Evolutionary conservation across 2,888 invertebrate species (phyloP), one percentile per base, ranked within the genome.

Genomic region (Tryphoninae sp.): DNA sequence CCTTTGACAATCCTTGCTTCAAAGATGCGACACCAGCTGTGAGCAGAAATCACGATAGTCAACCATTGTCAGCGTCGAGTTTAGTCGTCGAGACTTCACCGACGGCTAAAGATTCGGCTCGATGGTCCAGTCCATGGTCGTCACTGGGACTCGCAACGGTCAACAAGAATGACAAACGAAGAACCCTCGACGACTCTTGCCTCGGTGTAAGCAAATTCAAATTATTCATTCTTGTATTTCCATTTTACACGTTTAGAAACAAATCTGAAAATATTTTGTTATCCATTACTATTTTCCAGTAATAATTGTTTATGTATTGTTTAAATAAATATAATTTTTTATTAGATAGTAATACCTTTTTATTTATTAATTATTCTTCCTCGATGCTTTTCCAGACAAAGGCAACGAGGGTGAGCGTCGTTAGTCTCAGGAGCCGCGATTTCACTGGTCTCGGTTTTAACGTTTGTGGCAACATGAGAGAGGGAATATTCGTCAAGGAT

Each of bases 371-470:
- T 69, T 53, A 59, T 64, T 23, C 78, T 83, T 67, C 73, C 80
- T 80, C 64, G 64, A 83, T 85, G 81, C 85, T 79, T 86, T 86
- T 89, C 88, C 89, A 95, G 95, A 87, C 91, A 59, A 92, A 91
- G 84, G 93, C 93, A 81, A 93, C 93, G 26, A 93, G 93, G 86
- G 92, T 94, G 45, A 94, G 94, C 86, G 93, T 94, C 71, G 96
- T 97, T 61, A 95, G 96, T 83, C 93, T 98, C 78, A 95, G 96
- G 91, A 97, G 97, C 82, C 95, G 96, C 68, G 97, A 97, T 92
- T 97, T 97, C 92, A 97, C 97, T 0, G 97, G 98, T 0, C 93
- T 98, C 0, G 97, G 97, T 1, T 96, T 98, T 92, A 95, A 96
- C 89, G 96, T 97, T 84, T 95, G 95, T 79, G 98, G 98, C n/a